Conservation (phyloP, 2,797 vertebrate species). For the Melanotaenia parkinsoni region DNA sequence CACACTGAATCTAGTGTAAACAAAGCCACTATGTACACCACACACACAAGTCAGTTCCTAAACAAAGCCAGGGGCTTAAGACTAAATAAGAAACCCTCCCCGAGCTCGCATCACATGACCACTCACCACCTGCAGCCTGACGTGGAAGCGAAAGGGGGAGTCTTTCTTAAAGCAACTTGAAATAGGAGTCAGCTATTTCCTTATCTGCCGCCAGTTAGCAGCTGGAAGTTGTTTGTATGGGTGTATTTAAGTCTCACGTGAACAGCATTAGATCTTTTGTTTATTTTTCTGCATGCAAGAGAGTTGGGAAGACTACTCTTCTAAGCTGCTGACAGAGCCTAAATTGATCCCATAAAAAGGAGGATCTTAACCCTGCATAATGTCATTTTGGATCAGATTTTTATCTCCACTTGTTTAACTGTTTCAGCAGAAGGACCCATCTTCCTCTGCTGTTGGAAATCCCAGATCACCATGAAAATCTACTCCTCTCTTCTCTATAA, state of each 20-base stretch:
- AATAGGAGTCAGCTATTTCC: slow-evolving; percentile 58
- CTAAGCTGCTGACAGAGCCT: slow-evolving; percentile 5
- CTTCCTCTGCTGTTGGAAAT: slow-evolving; percentile 25
- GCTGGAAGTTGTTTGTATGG: slow-evolving; percentile 8
- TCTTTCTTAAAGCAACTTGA: slow-evolving; percentile 38
- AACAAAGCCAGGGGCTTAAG: slow-evolving; percentile 70
- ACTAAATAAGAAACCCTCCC: slow-evolving; percentile 64
- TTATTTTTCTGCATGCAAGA: slow-evolving; percentile 1
- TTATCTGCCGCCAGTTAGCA: slow-evolving; percentile 52
- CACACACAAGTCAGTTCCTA: slow-evolving; percentile 53
- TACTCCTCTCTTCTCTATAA: slow-evolving; percentile 14
- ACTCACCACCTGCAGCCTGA: slow-evolving; percentile 67
- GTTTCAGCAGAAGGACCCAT: slow-evolving; percentile 9
- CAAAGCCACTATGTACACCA: slow-evolving; percentile 63
- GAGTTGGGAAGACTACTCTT: background rate
- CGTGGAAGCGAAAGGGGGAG: slow-evolving; percentile 20
- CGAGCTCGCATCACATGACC: slow-evolving; percentile 61
- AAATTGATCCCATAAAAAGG: background rate
- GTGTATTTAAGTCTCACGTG: slow-evolving; percentile 23
- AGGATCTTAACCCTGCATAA: background rate
- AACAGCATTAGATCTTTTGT: slow-evolving; percentile 2
- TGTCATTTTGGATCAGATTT: slow-evolving; percentile 23
- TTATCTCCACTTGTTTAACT: slow-evolving; percentile 19
- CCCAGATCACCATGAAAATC: slow-evolving; percentile 37
- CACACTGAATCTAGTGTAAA: slow-evolving; percentile 69